Conservation (phyloP, 2,888 invertebrate genomes). For the Rhyacophila evoluta region DNA sequence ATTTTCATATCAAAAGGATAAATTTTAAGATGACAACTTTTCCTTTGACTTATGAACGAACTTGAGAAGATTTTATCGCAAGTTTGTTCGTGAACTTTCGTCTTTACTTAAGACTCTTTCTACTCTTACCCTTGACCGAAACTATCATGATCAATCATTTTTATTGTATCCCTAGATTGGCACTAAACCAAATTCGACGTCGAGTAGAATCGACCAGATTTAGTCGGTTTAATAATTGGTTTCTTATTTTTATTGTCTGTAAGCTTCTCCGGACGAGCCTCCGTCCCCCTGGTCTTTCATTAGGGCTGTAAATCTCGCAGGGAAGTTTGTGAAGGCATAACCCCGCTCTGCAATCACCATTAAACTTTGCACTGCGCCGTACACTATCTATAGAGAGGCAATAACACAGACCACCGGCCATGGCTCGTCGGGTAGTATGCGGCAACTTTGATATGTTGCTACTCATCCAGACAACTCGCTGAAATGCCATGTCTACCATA, state of each 20-base stretch:
- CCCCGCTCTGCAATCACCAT: constrained; percentile 16
- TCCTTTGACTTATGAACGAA: too few species aligned
- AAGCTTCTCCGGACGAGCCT: neutral
- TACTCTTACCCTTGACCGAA: neutral
- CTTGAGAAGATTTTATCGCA: too few species aligned
- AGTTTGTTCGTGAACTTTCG: neutral
- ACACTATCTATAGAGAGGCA: neutral
- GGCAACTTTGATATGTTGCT: neutral
- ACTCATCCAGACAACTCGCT: neutral
- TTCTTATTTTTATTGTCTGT: constrained; percentile 20
- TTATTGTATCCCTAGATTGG: neutral
- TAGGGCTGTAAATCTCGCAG: constrained; percentile 10
- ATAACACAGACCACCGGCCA: neutral
- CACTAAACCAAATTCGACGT: neutral
- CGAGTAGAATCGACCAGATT: neutral
- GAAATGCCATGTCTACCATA: too few species aligned
- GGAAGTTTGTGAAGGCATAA: neutral
- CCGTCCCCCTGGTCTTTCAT: neutral
- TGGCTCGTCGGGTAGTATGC: neutral
- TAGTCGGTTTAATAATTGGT: neutral
- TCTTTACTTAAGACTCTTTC: neutral
- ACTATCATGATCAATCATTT: neutral
- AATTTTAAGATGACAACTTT: too few species aligned
- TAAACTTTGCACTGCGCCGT: neutral
- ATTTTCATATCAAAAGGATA: too few species aligned